Evolutionary conservation across 2,113 vertebrate species (phyloP).

Genomic region (Orthonyx spaldingii): DNA sequence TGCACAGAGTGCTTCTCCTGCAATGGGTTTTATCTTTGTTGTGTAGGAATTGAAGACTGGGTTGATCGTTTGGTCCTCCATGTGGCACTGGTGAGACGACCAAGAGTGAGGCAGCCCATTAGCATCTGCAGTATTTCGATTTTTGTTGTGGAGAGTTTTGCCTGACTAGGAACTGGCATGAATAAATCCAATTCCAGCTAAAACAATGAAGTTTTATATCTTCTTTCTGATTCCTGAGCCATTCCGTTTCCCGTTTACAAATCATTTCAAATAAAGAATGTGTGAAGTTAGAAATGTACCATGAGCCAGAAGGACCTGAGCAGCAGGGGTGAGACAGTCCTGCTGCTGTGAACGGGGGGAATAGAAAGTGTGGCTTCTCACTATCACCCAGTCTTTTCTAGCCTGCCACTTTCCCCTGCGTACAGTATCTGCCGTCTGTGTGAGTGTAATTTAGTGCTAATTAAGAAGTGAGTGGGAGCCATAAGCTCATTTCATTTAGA

Average conservation of each 20-base stretch:
- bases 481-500: conserved; percentile 53
- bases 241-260: neutral
- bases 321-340: neutral
- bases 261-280: neutral
- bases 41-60: neutral
- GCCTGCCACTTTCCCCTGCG: conserved; percentile 2
- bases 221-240: neutral
- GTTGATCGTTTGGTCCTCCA: neutral
- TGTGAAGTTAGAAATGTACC: neutral
- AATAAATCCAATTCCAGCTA: neutral
- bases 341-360: neutral
- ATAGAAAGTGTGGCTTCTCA: neutral
- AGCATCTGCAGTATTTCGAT: neutral
- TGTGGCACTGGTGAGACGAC: neutral
- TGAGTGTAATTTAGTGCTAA: conserved; percentile 51
- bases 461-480: conserved; percentile 59
- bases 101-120: neutral
- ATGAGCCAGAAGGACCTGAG: neutral
- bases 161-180: neutral
- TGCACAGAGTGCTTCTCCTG: neutral
- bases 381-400: neutral
- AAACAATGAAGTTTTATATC: neutral
- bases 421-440: conserved; percentile 30
- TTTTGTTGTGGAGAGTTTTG: neutral
- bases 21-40: neutral